phyloP scores from a whole-genome alignment of 2,797 vertebrate species.

The Acrossocheilus fasciatus region DNA sequence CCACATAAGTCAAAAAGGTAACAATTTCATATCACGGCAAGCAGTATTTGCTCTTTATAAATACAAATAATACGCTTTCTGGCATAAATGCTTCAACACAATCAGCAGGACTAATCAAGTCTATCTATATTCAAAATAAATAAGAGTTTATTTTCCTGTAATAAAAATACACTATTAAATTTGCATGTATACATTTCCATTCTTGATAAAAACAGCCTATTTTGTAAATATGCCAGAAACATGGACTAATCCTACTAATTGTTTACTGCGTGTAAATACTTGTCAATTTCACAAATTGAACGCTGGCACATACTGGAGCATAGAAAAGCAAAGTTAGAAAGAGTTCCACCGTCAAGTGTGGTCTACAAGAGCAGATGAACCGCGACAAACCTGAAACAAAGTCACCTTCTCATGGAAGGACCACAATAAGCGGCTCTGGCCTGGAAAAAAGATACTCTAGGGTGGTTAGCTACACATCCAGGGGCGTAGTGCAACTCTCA shows the following conservation, averaged over 20 bases:
- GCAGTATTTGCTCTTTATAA: slow-evolving; percentile 62
- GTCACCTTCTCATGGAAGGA: slow-evolving; percentile 54
- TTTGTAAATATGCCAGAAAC: slow-evolving; percentile 63
- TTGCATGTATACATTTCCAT: slow-evolving; percentile 71
- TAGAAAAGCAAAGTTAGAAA: slow-evolving; percentile 76
- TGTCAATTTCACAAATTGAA: slow-evolving; percentile 90
- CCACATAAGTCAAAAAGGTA: slow-evolving; percentile 39
- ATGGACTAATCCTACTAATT: slow-evolving; percentile 63
- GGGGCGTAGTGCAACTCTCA: slow-evolving; percentile 65
- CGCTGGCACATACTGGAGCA: slow-evolving; percentile 80
- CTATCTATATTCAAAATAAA: slow-evolving; percentile 76
- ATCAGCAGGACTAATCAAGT: slow-evolving; percentile 64
- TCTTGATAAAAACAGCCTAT: slow-evolving; percentile 56
- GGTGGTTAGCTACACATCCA: slow-evolving; percentile 68
- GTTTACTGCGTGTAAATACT: slow-evolving; percentile 70
- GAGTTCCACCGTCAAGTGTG: slow-evolving; percentile 65
- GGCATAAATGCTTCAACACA: slow-evolving; percentile 70
- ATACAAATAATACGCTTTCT: slow-evolving; percentile 52
- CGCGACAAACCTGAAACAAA: slow-evolving; percentile 67
- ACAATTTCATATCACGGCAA: slow-evolving; percentile 61
- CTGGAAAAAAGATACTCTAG: slow-evolving; percentile 78
- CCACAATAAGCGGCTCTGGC: slow-evolving; percentile 62
- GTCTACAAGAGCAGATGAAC: slow-evolving; percentile 67
- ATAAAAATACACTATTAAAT: slow-evolving; percentile 85
- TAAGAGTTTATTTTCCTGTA: slow-evolving; percentile 75